These are phyloP conservation scores for Rhincodon typus DNA, from an alignment of 2,797 vertebrate species.

Conservation along the genomic window DNA sequence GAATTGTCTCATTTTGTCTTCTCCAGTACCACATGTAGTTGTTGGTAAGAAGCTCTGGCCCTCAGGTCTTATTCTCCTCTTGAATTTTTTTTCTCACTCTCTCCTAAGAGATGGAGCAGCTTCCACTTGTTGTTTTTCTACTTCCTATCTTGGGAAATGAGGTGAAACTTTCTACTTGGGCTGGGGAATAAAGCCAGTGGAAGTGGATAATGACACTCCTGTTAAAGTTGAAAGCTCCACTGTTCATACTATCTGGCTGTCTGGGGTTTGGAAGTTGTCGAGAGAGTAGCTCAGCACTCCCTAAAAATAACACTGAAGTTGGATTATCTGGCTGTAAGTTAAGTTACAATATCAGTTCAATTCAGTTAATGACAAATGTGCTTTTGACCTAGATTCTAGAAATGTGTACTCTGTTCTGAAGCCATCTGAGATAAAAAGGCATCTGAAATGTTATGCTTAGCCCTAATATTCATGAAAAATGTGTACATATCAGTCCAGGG, in stretches of 20 bases:
- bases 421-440: not conserved
- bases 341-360: not conserved
- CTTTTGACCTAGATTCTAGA: not conserved
- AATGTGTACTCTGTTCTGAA: not conserved
- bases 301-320: not conserved
- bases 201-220: not conserved
- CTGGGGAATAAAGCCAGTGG: not conserved
- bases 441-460: not conserved
- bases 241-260: not conserved
- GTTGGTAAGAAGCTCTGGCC: not conserved
- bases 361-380: not conserved
- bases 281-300: not conserved
- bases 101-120: not conserved
- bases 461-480: not conserved
- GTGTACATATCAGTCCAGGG: not conserved
- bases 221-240: not conserved
- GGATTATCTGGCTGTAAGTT: not conserved
- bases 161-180: not conserved
- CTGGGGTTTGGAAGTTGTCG: not conserved
- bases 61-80: not conserved
- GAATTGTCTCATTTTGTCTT: too few species aligned
- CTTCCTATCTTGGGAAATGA: not conserved
- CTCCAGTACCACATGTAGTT: not conserved
- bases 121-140: not conserved
- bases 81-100: not conserved